Base-by-base conservation (phyloP, 2,113 vertebrate genomes). In the Scomber colias region DNA sequence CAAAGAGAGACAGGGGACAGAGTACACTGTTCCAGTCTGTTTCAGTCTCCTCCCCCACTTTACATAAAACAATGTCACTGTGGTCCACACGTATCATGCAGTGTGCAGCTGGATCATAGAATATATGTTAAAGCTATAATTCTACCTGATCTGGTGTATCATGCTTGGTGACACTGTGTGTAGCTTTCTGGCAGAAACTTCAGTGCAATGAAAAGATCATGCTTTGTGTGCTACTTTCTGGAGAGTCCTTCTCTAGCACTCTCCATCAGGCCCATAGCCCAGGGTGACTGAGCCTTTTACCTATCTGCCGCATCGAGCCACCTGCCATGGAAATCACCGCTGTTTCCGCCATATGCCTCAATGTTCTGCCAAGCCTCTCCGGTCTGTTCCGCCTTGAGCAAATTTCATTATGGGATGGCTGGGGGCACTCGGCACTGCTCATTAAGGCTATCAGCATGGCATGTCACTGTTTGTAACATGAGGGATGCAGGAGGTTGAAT, bases 281-380 rank as follows among this genome's bases (percentile, higher is more conserved):
- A 85, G 80, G 91, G 84, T 94, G 93, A 92, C 76, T 86, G 93
- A 95, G 95, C 89, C 90, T 88, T 88, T 88, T 92, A 92, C 93
- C 94, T 95, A 92, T 92, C 93, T 87, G 94, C 95, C 94, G 95
- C 90, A 65, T 84, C 77, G 85, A 92, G 92, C 88, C 15, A 81
- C 94, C 93, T 89, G 96, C 96, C 95, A 96, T 94, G 92, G 95
- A 95, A 92, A 94, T 94, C 94, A 94, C 96, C 97, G 96, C 97
- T 98, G 97, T 95, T 96, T 92, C 95, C 89, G 92, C 97, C 97
- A 98, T 98, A 98, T 98, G 97, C 94, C 95, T 91, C 85, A 74
- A 89, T 83, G 45, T 95, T 94, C 96, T 97, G 97, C 97, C 97
- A 98, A 97, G 94, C 91, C 92, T 94, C 92, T 93, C 95, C 93